Evolutionary conservation across 2,797 vertebrate species (phyloP), one percentile per base, ranked within the genome.

Genomic region (Galaxias olidus): DNA sequence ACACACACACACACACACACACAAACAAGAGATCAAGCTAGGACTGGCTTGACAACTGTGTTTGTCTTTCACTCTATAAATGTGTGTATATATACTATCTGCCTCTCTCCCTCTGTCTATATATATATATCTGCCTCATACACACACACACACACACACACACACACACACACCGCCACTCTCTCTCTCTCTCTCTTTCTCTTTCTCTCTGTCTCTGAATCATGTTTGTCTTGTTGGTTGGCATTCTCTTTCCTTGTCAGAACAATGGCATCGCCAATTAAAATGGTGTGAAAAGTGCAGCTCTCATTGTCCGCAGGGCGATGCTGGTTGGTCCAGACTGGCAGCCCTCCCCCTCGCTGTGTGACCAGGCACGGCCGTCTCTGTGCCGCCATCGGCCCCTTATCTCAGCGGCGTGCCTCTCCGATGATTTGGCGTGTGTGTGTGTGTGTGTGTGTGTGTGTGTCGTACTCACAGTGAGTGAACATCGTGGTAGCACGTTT

Each of bases 211-310:
- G 69, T 50, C 74, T 61, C 76, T 62, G 54, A 46, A 70, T 63
- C 71, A 79, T 87, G 83, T 87, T 88, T 84, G 77, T 85, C 79
- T 79, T 86, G 64, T 85, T 83, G 78, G 50, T 74, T 85, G 80
- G 72, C 54, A 57, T 73, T 67, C 68, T 81, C 53, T 82, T 77
- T 84, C 81, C 86, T 83, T 85, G 84, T 87, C 85, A 90, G 86
- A 90, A 87, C 83, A 89, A 87, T 85, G 85, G 87, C 82, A 86
- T 87, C 56, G 84, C 84, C 86, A 80, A 87, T 90, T 85, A 85
- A 81, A 77, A 66, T 60, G 68, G 67, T 75, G 65, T 82, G 80
- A 74, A 78, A 81, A 68, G 72, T 77, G 66, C 65, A 20, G 63
- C 73, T 85, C 58, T 70, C 63, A 63, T 75, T 66, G 71, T 77